A percentile compares a stretch with the other conserved stretches of the same genome.
Conservation (phyloP, 1,140 invertebrate species). For the Psix sp. region DNA sequence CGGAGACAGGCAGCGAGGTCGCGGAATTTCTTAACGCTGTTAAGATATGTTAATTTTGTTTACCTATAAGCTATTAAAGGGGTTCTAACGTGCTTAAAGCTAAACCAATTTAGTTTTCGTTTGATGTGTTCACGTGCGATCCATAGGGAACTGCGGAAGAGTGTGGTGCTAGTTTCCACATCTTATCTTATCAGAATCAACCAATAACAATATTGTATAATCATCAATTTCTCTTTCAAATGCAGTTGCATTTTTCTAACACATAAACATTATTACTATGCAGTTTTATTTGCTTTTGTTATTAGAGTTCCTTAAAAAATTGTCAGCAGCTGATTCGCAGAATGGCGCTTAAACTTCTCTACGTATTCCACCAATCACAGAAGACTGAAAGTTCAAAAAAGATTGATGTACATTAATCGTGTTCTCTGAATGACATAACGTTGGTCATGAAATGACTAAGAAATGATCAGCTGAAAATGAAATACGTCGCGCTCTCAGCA, state of each 20-base stretch:
- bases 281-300: too few species aligned
- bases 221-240: conserved; percentile 26
- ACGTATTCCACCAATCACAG: too few species aligned
- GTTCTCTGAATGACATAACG: conserved; percentile 13
- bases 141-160: conserved; percentile 63
- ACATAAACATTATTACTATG: too few species aligned
- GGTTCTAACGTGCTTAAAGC: conserved; percentile 76
- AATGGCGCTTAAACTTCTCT: too few species aligned
- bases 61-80: conserved; percentile 78
- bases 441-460: conserved; percentile 27
- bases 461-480: conserved; percentile 27
- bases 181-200: conserved; percentile 50
- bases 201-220: conserved; percentile 50
- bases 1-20: conserved; percentile 60
- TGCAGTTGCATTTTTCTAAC: conserved; percentile 10
- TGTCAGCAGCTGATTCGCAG: too few species aligned
- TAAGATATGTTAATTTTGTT: conserved; percentile 79
- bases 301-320: too few species aligned
- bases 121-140: conserved; percentile 71
- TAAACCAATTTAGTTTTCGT: conserved; percentile 77
- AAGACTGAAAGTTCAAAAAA: too few species aligned
- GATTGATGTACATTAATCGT: conserved; percentile 32
- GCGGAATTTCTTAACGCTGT: conserved; percentile 77
- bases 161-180: conserved; percentile 25
- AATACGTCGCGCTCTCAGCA: conserved; percentile 8